These are phyloP conservation scores for Deroptyus accipitrinus DNA, from an alignment of 2,113 vertebrate species.

Conservation along the genomic window DNA sequence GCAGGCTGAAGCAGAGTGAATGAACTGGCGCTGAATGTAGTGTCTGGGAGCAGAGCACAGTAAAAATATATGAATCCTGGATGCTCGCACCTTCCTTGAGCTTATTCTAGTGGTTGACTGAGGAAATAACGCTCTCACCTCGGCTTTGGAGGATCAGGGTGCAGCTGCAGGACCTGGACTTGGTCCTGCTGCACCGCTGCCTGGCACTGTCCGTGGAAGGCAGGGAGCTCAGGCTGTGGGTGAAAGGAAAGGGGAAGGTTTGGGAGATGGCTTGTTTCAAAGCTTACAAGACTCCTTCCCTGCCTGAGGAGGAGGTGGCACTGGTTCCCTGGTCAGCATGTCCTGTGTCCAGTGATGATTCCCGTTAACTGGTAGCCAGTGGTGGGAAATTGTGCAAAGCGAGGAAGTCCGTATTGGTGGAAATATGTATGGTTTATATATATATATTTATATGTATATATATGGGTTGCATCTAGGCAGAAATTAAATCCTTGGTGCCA, in stretches of 20 bases:
- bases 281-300: neutral
- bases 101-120: neutral
- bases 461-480: neutral
- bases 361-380: neutral
- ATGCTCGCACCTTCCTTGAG: neutral
- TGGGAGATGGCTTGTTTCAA: neutral
- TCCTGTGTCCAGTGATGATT: neutral
- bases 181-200: neutral
- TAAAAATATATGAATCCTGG: neutral
- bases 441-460: too few species aligned
- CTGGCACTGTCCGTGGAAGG: neutral
- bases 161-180: neutral
- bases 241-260: neutral
- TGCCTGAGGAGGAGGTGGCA: neutral
- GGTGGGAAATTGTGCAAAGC: neutral
- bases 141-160: neutral
- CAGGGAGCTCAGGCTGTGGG: neutral
- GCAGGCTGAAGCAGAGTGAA: neutral
- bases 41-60: neutral
- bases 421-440: too few species aligned
- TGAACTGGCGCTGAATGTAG: neutral
- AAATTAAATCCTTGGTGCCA: neutral
- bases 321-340: neutral
- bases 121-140: neutral
- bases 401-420: neutral